phyloP scores from a whole-genome alignment of 1,140 invertebrate genomes.

The Camponotus floridanus region DNA sequence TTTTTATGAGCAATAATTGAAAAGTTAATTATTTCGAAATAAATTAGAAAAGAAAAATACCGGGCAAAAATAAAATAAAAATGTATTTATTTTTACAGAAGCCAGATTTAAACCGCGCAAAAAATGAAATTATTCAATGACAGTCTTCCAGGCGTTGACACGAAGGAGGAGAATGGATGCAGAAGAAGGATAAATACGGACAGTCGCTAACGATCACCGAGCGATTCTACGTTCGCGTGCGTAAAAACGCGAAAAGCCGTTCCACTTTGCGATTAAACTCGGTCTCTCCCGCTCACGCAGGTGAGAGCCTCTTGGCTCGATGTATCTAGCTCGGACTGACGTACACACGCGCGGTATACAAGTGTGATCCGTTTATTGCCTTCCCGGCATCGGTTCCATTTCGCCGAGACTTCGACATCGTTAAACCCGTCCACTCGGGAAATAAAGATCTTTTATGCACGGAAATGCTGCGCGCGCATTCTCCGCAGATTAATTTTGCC shows the following conservation, averaged over 20 bases:
- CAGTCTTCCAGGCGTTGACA: constrained; percentile 61
- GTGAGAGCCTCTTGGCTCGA: constrained; percentile 7
- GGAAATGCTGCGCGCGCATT: constrained; percentile 34
- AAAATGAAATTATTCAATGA: constrained; percentile 5
- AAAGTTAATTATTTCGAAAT: constrained; percentile 8
- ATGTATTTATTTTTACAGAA: background rate
- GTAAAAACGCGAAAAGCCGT: constrained; percentile 58
- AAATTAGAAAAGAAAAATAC: background rate
- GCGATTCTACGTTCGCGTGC: constrained; percentile 53
- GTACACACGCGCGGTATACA: background rate
- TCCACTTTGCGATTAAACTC: constrained; percentile 38
- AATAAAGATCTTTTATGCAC: constrained; percentile 38
- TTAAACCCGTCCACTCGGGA: constrained; percentile 25
- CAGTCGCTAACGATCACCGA: constrained; percentile 72
- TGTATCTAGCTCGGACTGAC: background rate
- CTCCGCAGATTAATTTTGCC: constrained; percentile 14
- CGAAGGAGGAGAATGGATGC: constrained; percentile 14
- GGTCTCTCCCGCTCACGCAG: constrained; percentile 1
- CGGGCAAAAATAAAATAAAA: background rate
- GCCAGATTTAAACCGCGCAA: background rate
- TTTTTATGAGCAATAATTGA: background rate
- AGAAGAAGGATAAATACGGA: constrained; percentile 62
- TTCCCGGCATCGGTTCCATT: constrained; percentile 35
- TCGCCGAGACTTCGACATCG: constrained; percentile 19
- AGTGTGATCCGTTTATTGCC: constrained; percentile 36